Base-by-base conservation (phyloP, 2,888 invertebrate genomes). In the Conops quadrifasciatus region DNA sequence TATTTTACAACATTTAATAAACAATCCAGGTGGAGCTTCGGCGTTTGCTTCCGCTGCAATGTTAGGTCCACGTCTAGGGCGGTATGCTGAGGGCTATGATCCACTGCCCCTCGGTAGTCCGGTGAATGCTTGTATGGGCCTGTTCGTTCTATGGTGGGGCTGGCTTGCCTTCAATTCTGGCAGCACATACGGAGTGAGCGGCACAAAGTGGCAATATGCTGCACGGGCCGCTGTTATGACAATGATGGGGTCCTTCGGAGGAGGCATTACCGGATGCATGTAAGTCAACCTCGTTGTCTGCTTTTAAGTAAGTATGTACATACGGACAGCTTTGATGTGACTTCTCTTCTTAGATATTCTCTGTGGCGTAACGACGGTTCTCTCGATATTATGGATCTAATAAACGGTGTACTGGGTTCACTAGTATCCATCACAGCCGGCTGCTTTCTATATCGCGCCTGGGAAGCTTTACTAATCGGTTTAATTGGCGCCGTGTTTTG, bases 141-240 rank as follows among this genome's bases (percentile, higher is more conserved):
- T 96, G 15, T 96, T 96, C 81, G 95, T 96, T 51, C 87, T 96
- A 0, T 96, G 96, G 96, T 97, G 97, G 97, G 97, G 97, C 0
- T 97, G 97, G 97, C 87, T 97, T 68, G 96, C 96, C 0, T 97
- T 97, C 82, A 96, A 96, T 86, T 96, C 96, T 66, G 97, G 97
- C 16, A 95, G 94, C 77, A 93, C 93, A 64, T 93, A 93, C 80
- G 93, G 93, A 70, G 91, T 86, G 1, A 85, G 93, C 74, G 94
- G 94, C 0, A 90, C 92, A 5, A 94, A 94, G 83, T 97, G 96
- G 96, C 93, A 95, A 82, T 95, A 94, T 81, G 95, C 96, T 0
- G 95, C 95, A 0, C 88, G 94, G 60, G 95, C 95, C 0, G 94
- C 95, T 0, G 94, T 95, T 0, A 92, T 93, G 88, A 96, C 96